A percentile compares a stretch with the other conserved stretches of the same genome.
Conservation (phyloP, 2,888 invertebrate species). For the Harpalus rubripes region DNA sequence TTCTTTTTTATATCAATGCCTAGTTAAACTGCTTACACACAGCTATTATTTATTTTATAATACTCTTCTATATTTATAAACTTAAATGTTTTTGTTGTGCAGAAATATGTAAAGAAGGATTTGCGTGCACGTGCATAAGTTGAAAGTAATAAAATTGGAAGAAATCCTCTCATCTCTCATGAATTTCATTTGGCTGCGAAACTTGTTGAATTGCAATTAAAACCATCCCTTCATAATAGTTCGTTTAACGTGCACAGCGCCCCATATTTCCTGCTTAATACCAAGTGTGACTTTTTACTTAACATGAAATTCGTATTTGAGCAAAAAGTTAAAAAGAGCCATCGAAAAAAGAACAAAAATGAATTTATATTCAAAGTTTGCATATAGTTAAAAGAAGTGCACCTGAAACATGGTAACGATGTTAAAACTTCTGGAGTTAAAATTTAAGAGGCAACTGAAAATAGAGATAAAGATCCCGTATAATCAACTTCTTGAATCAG, state of each 20-base stretch:
- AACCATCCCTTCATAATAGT: not conserved
- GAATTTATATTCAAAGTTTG: constrained; percentile 59
- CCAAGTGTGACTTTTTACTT: constrained; percentile 37
- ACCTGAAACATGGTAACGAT: constrained; percentile 58
- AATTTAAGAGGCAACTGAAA: constrained; percentile 53
- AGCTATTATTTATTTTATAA: no score
- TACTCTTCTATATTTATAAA: no score
- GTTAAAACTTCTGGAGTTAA: constrained; percentile 50
- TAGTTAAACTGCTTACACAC: no score
- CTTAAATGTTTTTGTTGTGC: not conserved
- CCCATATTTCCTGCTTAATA: constrained; percentile 14
- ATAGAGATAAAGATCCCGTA: constrained; percentile 48
- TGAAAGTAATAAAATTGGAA: not conserved
- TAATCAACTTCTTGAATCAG: constrained; percentile 56
- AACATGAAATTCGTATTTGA: constrained; percentile 45
- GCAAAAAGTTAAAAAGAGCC: constrained; percentile 42
- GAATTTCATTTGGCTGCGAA: not conserved
- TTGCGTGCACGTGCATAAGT: not conserved
- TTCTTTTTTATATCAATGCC: no score
- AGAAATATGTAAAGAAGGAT: not conserved
- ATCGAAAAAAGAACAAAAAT: constrained; percentile 53
- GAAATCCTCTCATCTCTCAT: not conserved
- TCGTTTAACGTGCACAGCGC: not conserved
- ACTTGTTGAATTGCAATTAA: constrained; percentile 1
- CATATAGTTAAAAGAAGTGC: constrained; percentile 61